Base-by-base conservation (phyloP, 2,888 invertebrate genomes). In the Meloe dianella region DNA sequence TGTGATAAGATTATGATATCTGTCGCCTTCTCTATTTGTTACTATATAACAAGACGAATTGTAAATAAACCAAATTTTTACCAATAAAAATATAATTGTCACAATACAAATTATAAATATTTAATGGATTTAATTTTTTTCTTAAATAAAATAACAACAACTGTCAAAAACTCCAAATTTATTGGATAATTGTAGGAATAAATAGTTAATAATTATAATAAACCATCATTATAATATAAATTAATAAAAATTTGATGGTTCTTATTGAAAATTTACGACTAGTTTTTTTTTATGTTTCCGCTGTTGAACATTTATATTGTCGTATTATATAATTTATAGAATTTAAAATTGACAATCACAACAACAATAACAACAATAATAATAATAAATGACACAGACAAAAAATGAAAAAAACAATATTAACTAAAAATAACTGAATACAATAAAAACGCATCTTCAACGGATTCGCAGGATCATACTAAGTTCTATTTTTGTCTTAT, bases 1-100 rank as follows among this genome's bases (percentile, higher is more conserved):
- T 60, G 14, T 38, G 60, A 60, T 60, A 60, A 60, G 60, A 59
- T 59, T 54, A 17, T 5, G 22, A n/a, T 60, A 60, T 60, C 60
- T n/a, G 38, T 60, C 60, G 60, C 22, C 8, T 59, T 59, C 27
- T 59, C 22, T 38, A 20, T 59, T 59, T 32, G 54, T 14, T 54
- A 54, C 54, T 20, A 20, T n/a, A n/a, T n/a, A n/a, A 47, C 20
- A 9, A n/a, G n/a, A n/a, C n/a, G n/a, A n/a, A n/a, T n/a, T n/a
- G n/a, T n/a, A n/a, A n/a, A n/a, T n/a, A 51, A 51, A 51, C 51
- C 22, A 51, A 20, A 22, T 20, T 20, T 20, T 20, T 51, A 8
- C 4, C 10, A 10, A 51, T 10, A 51, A 51, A 51, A 51, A 51
- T 20, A 20, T 20, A 17, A 47, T 47, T 1, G 5, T 17, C 20